Evolutionary conservation across 2,113 vertebrate species (phyloP).

Genomic region (Collichthys lucidus): DNA sequence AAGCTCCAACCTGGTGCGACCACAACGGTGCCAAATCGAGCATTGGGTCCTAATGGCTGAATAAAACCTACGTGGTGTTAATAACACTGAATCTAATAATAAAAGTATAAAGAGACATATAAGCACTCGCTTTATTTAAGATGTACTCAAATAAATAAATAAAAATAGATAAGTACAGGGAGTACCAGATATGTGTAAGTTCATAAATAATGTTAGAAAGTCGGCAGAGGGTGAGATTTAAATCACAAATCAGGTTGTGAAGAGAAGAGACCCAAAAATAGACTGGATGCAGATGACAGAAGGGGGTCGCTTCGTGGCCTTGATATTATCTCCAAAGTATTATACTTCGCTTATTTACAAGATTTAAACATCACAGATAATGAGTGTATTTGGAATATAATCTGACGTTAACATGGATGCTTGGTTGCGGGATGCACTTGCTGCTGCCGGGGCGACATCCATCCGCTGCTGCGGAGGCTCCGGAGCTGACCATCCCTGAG

Average conservation of each 20-base stretch:
- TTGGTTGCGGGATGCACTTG: conserved; percentile 66
- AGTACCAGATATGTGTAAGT: neutral
- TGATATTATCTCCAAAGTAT: conserved; percentile 45
- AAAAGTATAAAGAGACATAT: neutral
- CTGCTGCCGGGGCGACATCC: conserved; percentile 70
- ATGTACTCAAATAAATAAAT: neutral
- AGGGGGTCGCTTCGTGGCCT: conserved; percentile 57
- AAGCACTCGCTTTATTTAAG: neutral
- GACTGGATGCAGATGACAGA: conserved; percentile 54
- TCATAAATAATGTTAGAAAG: neutral
- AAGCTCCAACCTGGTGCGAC: conserved; percentile 43
- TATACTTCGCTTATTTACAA: neutral
- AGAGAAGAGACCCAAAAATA: conserved; percentile 59
- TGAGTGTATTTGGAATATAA: fast-evolving
- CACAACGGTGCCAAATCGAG: conserved; percentile 42
- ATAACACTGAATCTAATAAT: neutral
- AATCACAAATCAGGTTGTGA: neutral
- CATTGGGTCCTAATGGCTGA: conserved; percentile 19
- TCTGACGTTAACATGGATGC: neutral
- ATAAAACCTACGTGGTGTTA: neutral
- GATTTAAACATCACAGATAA: fast-evolving
- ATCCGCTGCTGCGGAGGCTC: conserved; percentile 63
- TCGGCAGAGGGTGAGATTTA: conserved; percentile 9
- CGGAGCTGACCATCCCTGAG: conserved; percentile 63
- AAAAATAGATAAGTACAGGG: neutral